Evolutionary conservation across 2,888 invertebrate genomes (phyloP), one percentile per base, ranked within the genome.

Genomic region (Halictus quadricinctus): DNA sequence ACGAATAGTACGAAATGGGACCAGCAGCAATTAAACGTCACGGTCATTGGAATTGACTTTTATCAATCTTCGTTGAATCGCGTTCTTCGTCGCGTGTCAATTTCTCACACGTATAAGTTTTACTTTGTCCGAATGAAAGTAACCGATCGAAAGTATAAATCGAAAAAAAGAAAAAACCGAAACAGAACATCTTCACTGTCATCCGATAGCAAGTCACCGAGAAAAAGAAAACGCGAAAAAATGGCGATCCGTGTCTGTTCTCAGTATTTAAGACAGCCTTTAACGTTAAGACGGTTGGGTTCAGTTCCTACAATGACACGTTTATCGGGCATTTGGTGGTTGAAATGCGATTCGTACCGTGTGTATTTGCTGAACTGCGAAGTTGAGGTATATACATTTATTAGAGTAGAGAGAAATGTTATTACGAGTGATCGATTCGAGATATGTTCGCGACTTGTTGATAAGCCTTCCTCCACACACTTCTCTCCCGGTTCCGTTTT

Each of bases 251-350:
- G 84, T 82, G 78, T 85, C 77, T 58, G 72, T 74, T 87, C 79
- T 80, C 85, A 86, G 82, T 90, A 89, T 90, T 89, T 88, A 90
- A 88, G 83, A 70, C 83, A 88, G 86, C 83, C 81, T 90, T 88
- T 83, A 88, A 88, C 83, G 79, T 82, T 89, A 90, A 90, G 84
- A 87, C 87, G 88, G 89, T 93, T 92, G 89, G 89, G 88, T 92
- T 92, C 91, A 92, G 93, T 93, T 93, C 93, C 93, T 93, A 93
- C 89, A 89, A 90, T 86, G 85, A 88, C 84, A 86, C 84, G 86
- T 86, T 87, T 81, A 82, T 85, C 89, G 91, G 91, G 91, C 92
- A 92, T 92, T 92, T 91, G 92, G 90, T 91, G 90, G 89, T 88
- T 91, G 81, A 81, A 92, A 85, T 88, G 87, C 86, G 87, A 92